Base-by-base conservation (phyloP, 1,140 invertebrate species). In the Wiebesia pumilae region DNA sequence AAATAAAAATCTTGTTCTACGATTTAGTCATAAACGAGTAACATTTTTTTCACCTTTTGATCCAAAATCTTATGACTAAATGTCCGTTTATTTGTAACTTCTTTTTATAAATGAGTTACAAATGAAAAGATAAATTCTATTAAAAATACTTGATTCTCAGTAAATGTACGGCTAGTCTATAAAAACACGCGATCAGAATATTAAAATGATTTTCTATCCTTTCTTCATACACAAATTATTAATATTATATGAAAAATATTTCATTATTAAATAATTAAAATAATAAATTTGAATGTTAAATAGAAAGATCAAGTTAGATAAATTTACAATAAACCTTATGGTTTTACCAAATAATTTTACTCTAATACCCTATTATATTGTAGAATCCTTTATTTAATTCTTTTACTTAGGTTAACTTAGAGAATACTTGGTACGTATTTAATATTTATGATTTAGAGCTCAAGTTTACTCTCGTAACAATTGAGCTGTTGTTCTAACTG, bases 401-500 rank as follows among this genome's bases (percentile, higher is more conserved):
- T 40, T 40, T 27, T 1, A 75, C 30, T 14, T 24, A 35, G 71
- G n/a, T 40, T 4, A 40, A 43, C 9, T 75, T 24, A 71, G 35
- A 0, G 65, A 62, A 24, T 67, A 73, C 40, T 75, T 71, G 78
- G 30, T 43, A 67, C 67, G 40, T 87, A 75, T 85, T n/a, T n/a
- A 12, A 24, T 65, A 33, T 24, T 40, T 33, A 14, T 62, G 1
- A 77, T 62, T 33, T 73, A 85, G 33, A 85, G 62, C 78, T 85
- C 65, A 12, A 79, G 9, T 43, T 69, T 79, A 6, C 27, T 40
- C 38, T 71, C 14, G n/a, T 67, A 54, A 24, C 19, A 62, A 62
- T 40, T 65, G n/a, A 47, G 30, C 67, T 86, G 62, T 21, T 43
- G 69, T n/a, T 85, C 71, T 47, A 82, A 77, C 58, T 84, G 27